Evolutionary conservation across 2,888 invertebrate species (phyloP).

Genomic region (Polyploca ridens): DNA sequence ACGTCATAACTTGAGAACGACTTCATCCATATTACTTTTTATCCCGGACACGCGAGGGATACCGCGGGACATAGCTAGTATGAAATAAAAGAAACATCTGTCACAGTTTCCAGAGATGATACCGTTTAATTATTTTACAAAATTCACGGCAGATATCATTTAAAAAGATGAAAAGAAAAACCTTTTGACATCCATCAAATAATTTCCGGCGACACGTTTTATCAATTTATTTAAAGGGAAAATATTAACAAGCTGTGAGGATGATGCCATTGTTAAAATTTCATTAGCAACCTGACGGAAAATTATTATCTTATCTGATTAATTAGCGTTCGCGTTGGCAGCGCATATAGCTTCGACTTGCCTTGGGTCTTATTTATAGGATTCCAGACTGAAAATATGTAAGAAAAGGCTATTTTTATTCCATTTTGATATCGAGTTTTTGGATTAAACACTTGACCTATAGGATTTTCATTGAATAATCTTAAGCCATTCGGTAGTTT

Average conservation of each 20-base stretch:
- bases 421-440: neutral
- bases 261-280: slow-evolving; percentile 37
- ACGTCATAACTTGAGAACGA: too few relatives aligned
- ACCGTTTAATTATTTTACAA: neutral
- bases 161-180: slow-evolving; percentile 18
- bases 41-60: too few relatives aligned
- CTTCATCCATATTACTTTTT: too few relatives aligned
- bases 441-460: too few relatives aligned
- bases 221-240: slow-evolving; percentile 33
- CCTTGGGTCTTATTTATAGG: slow-evolving; percentile 12
- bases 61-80: neutral
- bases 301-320: slow-evolving; percentile 34
- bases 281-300: slow-evolving; percentile 32
- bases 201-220: slow-evolving; percentile 35
- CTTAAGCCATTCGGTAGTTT: too few relatives aligned
- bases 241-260: slow-evolving; percentile 36
- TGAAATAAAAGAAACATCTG: neutral
- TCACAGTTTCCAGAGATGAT: neutral
- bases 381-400: slow-evolving; percentile 1
- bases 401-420: neutral
- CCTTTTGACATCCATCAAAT: slow-evolving; percentile 29
- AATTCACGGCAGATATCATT: slow-evolving; percentile 3
- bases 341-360: slow-evolving; percentile 9
- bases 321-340: slow-evolving; percentile 23
- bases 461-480: too few relatives aligned